These are phyloP conservation scores for Myoxocephalus aenaeus DNA, from an alignment of 2,797 vertebrate species.

Conservation along the genomic window DNA sequence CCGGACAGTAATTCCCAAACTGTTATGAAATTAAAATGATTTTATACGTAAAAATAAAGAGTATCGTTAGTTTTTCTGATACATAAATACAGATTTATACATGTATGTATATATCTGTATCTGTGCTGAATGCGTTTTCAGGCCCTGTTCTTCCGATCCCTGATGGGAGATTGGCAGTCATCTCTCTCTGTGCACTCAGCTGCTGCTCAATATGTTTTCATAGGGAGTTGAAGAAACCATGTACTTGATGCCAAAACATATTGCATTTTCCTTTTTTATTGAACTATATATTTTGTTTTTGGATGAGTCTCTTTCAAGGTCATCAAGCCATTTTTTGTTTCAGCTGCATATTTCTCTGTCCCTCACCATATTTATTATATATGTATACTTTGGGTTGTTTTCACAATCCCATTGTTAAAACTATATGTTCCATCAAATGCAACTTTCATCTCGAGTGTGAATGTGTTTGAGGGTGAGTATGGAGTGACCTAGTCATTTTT, in stretches of 20 bases:
- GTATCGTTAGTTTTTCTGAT: too few relatives aligned
- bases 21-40: too few relatives aligned
- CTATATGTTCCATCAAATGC: background rate
- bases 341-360: background rate
- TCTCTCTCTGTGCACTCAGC: background rate
- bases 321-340: background rate
- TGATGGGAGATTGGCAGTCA: background rate
- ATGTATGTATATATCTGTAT: too few relatives aligned
- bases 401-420: background rate
- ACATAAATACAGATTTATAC: too few relatives aligned
- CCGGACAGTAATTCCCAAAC: too few relatives aligned
- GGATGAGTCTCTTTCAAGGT: background rate
- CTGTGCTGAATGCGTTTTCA: too few relatives aligned
- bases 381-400: background rate
- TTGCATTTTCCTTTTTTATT: background rate
- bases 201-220: slow-evolving; percentile 15
- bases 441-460: background rate
- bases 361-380: background rate
- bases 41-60: too few relatives aligned
- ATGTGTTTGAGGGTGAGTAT: background rate
- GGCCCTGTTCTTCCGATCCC: background rate
- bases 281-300: background rate
- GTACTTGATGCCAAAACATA: background rate
- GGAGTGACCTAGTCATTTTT: background rate
- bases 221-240: background rate